A percentile compares a stretch with the other conserved stretches of the same genome.
Evolutionary conservation across 1,140 invertebrate genomes (phyloP).

Genomic region (Calliphora vicina): DNA sequence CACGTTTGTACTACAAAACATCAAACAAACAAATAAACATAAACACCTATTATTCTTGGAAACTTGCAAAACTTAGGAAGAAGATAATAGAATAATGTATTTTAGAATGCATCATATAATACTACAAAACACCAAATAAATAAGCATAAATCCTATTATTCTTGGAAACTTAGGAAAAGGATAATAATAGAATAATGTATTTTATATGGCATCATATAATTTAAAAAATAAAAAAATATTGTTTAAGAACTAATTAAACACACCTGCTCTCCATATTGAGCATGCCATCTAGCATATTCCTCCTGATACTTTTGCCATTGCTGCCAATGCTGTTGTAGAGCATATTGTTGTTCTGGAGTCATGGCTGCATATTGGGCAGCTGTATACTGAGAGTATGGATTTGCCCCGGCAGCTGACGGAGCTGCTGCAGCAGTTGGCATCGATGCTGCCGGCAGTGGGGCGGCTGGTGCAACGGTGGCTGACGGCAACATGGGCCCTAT

Average conservation of each 20-base stretch:
- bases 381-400: slow-evolving; percentile 68
- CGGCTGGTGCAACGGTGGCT: slow-evolving; percentile 8
- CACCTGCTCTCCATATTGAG: slow-evolving; percentile 82
- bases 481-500: neutral
- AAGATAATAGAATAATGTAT: too few relatives aligned
- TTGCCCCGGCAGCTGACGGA: neutral
- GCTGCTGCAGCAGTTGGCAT: neutral
- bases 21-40: too few relatives aligned
- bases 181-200: too few relatives aligned
- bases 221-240: too few relatives aligned
- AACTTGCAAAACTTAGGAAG: too few relatives aligned
- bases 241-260: too few relatives aligned
- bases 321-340: slow-evolving; percentile 79
- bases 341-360: slow-evolving; percentile 59
- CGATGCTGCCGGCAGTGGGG: neutral
- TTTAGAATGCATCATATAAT: too few relatives aligned
- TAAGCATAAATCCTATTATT: too few relatives aligned
- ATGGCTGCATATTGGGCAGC: slow-evolving; percentile 73
- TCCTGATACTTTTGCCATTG: slow-evolving; percentile 86
- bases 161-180: too few relatives aligned
- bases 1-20: slow-evolving; percentile 56
- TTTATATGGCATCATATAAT: too few relatives aligned
- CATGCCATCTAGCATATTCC: slow-evolving; percentile 85
- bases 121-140: too few relatives aligned
- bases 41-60: too few relatives aligned